Base-by-base conservation (phyloP, 2,797 vertebrate genomes). In the Champsocephalus esox region DNA sequence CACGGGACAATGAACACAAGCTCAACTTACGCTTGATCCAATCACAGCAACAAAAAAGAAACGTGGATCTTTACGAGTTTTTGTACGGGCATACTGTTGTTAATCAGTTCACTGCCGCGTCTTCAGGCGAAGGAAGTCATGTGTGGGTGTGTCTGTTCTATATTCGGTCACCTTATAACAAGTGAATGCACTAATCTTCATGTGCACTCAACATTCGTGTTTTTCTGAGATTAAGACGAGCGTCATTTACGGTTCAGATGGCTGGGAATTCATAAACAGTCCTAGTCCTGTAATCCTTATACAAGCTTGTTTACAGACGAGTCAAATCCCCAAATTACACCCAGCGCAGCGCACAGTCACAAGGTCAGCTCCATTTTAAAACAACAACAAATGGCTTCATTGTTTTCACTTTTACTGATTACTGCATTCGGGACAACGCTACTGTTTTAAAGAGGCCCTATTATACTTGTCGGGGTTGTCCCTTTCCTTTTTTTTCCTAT, bases 91-190 rank as follows among this genome's bases (percentile, higher is more conserved):
- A 14, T 49, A 17, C 38, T n/a, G 9, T 4, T 56, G 24, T n/a
- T 58, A 14, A 16, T 17, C 12, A 61, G 12, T 62, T 59, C 14
- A 8, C 38, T 49, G 58, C 12, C 4, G 32, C 43, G 50, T 34
- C 51, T 56, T 16, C n/a, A n/a, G 19, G 21, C 19, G 61, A 19
- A 62, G 10, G 7, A 55, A 8, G 13, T 19, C 55, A 38, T 28
- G 19, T 8, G 9, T 38, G 34, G 2, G 32, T 61, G 13, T 76
- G 70, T 41, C n/a, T 66, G 34, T 54, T 72, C 65, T 70, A 64
- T 66, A 65, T 82, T 80, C 73, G 61, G 28, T 67, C 14, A 34
- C 50, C 3, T 50, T 44, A 16, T 55, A n/a, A 73, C 66, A 63
- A 57, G 49, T 68, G 62, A 68, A 76, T 68, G 21, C 41, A 24